Base-by-base conservation (phyloP, 1,140 invertebrate genomes). In the Lordiphosa mommai region DNA sequence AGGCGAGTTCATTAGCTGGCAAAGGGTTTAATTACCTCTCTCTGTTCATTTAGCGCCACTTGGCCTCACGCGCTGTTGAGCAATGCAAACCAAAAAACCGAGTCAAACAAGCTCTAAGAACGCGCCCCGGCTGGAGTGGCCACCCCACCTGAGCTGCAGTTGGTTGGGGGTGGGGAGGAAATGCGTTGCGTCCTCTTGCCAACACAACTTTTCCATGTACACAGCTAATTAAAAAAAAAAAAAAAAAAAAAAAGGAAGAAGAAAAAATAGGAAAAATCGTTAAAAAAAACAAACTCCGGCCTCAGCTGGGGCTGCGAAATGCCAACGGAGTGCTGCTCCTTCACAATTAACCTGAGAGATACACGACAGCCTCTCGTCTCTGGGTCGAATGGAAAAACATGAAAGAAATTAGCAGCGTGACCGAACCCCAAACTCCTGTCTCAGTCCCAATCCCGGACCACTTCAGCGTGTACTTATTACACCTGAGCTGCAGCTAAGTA, bases 41-140 rank as follows among this genome's bases (percentile, higher is more conserved):
- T 86, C 82, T 77, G 86, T 86, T 88, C 87, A 88, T 88, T 88
- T 88, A 88, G 86, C 86, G 73, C 72, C 86, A 88, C 86, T 88
- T 85, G 74, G 65, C 20, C 79, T 88, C 77, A 88, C 82, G 84
- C 86, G 44, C 82, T 85, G 82, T 88, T 88, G 72, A 88, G 84
- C 86, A 88, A 74, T 71, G 76, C 73, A 84, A 88, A 82, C 76
- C 71, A 30, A 74, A 74, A 46, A 72, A 67, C 53, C 74, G 65
- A 68, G 49, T 60, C 63, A 68, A 72, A 72, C 72, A 63, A 23
- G 13, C 41, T 23, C 20, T 5, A 23, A 23, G 20, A 23, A 23
- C 20, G 20, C 4, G 20, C 20, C 14, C 8, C 23, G 10, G 17
- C 27, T 9, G 20, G 0, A 5, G 12, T 16, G 23, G 17, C 9